Evolutionary conservation across 2,888 invertebrate species (phyloP), one percentile per base, ranked within the genome.

Genomic region (Dolomedes plantarius): DNA sequence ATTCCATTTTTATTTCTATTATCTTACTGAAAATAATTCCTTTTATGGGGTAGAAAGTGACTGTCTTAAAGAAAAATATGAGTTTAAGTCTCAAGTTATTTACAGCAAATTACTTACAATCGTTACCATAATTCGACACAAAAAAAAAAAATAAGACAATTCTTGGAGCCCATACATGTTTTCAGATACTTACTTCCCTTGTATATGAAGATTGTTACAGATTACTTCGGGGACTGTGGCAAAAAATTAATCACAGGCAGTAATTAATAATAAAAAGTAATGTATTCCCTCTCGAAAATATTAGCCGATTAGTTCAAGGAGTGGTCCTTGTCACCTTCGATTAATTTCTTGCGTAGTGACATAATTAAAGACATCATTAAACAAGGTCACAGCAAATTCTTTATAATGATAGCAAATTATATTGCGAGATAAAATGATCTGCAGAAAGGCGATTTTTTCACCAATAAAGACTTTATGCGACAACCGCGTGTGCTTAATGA

Each of bases 351-450:
- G 72, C 50, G 50, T 67, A 65, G 41, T 28, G 72, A 69, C 78
- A 71, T 78, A 78, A 78, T 78, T 78, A 71, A 78, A 78, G 28
- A 64, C 56, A 78, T 78, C 71, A 78, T 78, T 78, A 71, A 64
- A 71, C 78, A 71, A 71, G 56, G 78, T 31, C 69, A 68, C 39
- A 50, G 23, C 27, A 27, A 31, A 77, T 19, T 32, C 36, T 46
- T 36, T 50, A 68, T 31, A 23, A 39, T 31, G 67, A 67, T 76
- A 56, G 56, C 56, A 56, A 56, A 76, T 76, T 67, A 67, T 76
- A 36, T 67, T 67, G 46, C 46, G 46, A 41, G 46, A 46, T 41
- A 67, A 76, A 76, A 39, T 76, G 67, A 46, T 67, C 29, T n/a
- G 31, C 32, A 67, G 67, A 46, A 31, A 50, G 64, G 64, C 62